Evolutionary conservation across 2,113 vertebrate genomes (phyloP).

Genomic region (Campylomormyrus numenius): DNA sequence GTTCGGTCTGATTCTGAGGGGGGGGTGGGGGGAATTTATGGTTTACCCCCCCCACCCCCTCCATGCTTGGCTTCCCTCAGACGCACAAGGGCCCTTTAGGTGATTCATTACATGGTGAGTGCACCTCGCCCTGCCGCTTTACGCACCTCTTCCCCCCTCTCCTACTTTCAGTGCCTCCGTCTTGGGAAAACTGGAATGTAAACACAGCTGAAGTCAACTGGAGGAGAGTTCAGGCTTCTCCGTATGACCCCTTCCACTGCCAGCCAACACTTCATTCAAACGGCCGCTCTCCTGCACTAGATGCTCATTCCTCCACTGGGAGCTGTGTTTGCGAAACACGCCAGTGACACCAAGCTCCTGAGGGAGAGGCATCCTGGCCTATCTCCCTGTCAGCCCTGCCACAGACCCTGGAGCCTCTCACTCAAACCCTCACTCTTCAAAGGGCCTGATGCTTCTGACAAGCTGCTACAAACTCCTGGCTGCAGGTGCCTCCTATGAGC

Average conservation of each 20-base stretch:
- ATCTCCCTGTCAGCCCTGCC: not conserved
- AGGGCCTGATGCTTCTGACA: not conserved
- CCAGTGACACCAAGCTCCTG: not conserved
- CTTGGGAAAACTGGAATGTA: not conserved
- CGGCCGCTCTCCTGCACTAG: not conserved
- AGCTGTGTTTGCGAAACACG: not conserved
- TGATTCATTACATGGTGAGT: not conserved
- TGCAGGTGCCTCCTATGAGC: not conserved
- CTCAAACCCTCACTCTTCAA: not conserved
- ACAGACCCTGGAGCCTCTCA: not conserved
- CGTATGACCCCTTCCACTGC: not conserved
- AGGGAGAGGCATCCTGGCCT: not conserved
- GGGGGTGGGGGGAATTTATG: not conserved
- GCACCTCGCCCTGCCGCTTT: not conserved
- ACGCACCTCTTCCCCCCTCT: not conserved
- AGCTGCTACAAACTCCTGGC: not conserved
- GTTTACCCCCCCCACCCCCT: not conserved
- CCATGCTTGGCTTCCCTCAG: not conserved
- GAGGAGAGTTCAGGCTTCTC: not conserved
- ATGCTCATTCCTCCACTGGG: not conserved
- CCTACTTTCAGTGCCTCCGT: not conserved
- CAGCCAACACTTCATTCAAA: not conserved
- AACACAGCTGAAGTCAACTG: not conserved
- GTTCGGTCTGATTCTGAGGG: not conserved
- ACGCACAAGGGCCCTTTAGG: not conserved